Conservation (phyloP, 2,888 invertebrate species). For the Odontocerum albicorne region DNA sequence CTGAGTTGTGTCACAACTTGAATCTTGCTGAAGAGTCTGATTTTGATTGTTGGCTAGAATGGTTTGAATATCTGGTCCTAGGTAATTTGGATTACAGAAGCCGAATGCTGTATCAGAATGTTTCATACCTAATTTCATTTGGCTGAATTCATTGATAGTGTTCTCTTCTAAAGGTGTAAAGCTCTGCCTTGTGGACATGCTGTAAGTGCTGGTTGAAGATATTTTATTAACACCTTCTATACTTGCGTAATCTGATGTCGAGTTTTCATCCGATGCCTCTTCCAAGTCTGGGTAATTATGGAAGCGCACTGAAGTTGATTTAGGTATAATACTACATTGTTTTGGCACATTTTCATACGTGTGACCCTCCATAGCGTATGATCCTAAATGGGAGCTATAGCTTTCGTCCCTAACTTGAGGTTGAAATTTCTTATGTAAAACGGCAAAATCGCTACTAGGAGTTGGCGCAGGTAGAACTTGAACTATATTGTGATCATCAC, state of each 20-base stretch:
- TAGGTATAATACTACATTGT: conserved; percentile 49
- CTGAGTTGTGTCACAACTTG: conserved; percentile 38
- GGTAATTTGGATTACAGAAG: conserved; percentile 76
- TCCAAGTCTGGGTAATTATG: conserved; percentile 56
- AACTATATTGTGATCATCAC: conserved; percentile 38
- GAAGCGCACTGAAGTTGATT: conserved; percentile 62
- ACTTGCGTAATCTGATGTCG: conserved; percentile 77
- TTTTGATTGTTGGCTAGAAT: conserved; percentile 34
- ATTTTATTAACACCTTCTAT: conserved; percentile 66
- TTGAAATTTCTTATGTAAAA: conserved; percentile 57
- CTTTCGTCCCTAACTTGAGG: conserved; percentile 55
- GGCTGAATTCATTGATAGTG: conserved; percentile 38
- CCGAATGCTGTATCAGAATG: conserved; percentile 58
- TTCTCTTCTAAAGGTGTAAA: conserved; percentile 45
- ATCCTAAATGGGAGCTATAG: conserved; percentile 56
- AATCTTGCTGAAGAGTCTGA: conserved; percentile 30
- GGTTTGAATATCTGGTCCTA: conserved; percentile 64
- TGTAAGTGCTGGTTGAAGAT: conserved; percentile 54
- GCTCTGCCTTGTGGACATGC: conserved; percentile 44
- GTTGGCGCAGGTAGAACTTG: conserved; percentile 35
- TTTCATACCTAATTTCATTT: conserved; percentile 28
- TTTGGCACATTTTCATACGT: conserved; percentile 54
- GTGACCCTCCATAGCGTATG: conserved; percentile 34
- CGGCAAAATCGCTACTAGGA: conserved; percentile 46
- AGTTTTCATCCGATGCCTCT: conserved; percentile 58